phyloP scores from a whole-genome alignment of 2,888 invertebrate genomes.

The Agrotis puta region DNA sequence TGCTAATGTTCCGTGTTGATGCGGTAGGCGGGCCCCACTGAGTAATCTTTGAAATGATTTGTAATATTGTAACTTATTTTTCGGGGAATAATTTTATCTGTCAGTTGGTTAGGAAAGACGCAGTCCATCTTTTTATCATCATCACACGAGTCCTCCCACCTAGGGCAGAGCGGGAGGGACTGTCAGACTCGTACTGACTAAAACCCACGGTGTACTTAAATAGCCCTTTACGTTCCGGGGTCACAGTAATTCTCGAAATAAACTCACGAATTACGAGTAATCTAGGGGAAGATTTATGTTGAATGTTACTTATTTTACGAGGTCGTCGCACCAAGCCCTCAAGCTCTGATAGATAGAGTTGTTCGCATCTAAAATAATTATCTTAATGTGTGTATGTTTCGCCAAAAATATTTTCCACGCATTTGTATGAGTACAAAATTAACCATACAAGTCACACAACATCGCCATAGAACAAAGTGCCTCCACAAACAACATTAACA shows the following conservation, averaged over 20 bases:
- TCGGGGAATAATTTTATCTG: too few species aligned
- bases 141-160: too few species aligned
- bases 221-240: too few species aligned
- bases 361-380: neutral
- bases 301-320: neutral
- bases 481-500: constrained; percentile 48
- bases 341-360: neutral
- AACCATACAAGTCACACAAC: constrained; percentile 10
- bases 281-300: constrained; percentile 32
- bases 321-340: too few species aligned
- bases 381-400: neutral
- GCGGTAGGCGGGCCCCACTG: constrained; percentile 50
- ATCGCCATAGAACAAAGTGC: constrained; percentile 30
- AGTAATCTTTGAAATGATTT: constrained; percentile 35
- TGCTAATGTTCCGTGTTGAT: constrained; percentile 52
- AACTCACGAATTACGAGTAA: too few species aligned
- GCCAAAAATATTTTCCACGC: neutral
- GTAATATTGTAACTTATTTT: neutral
- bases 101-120: too few species aligned
- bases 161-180: too few species aligned
- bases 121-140: too few species aligned
- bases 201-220: too few species aligned
- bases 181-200: too few species aligned
- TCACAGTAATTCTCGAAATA: too few species aligned
- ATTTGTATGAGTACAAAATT: constrained; percentile 19